phyloP scores from a whole-genome alignment of 2,888 invertebrate species.

The Dryobota labecula region DNA sequence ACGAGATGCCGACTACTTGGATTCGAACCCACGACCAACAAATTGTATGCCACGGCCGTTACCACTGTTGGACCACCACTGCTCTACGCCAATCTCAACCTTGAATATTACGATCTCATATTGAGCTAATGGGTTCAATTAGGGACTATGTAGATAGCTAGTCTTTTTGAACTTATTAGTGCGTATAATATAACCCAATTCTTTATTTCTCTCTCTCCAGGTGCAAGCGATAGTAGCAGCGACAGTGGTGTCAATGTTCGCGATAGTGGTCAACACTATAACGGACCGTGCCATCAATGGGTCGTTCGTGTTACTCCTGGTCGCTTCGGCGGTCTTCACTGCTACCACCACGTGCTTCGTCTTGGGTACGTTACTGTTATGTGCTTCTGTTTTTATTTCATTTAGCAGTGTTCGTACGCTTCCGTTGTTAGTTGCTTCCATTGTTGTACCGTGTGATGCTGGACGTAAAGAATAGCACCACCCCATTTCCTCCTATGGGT shows the following conservation, averaged over 20 bases:
- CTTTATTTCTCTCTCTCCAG: constrained; percentile 71
- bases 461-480: too few relatives aligned
- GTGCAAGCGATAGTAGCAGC: constrained; percentile 97
- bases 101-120: too few relatives aligned
- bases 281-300: constrained; percentile 92
- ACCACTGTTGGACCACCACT: too few relatives aligned
- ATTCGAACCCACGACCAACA: too few relatives aligned
- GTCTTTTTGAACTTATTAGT: neutral
- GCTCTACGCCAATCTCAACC: too few relatives aligned
- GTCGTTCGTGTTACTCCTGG: constrained; percentile 94
- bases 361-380: constrained; percentile 91
- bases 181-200: neutral
- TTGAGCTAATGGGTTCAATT: neutral
- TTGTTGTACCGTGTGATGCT: too few relatives aligned
- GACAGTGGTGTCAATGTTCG: constrained; percentile 95
- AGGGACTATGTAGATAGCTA: neutral
- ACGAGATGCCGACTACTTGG: too few relatives aligned
- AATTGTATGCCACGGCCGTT: too few relatives aligned
- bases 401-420: neutral
- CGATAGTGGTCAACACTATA: constrained; percentile 94
- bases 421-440: too few relatives aligned
- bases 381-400: neutral
- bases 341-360: constrained; percentile 98
- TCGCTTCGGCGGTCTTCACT: constrained; percentile 96
- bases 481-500: too few relatives aligned